Evolutionary conservation across 2,888 invertebrate species (phyloP).

Genomic region (Nebria salina): DNA sequence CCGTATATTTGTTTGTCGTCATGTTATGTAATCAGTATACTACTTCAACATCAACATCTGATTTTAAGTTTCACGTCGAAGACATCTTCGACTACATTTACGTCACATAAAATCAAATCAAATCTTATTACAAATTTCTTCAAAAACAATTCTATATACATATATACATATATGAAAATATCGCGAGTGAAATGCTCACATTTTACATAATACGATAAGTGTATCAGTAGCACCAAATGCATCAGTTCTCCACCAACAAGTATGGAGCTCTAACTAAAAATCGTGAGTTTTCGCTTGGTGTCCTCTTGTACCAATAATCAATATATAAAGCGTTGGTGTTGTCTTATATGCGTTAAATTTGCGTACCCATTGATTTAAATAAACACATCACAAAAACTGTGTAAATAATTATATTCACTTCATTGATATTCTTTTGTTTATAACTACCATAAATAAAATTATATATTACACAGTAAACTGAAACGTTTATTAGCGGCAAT

Average conservation of each 20-base stretch:
- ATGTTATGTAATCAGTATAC: slow-evolving; percentile 33
- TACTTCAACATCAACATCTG: too few species aligned
- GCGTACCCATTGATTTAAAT: too few species aligned
- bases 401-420: too few species aligned
- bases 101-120: too few species aligned
- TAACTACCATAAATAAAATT: too few species aligned
- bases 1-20: slow-evolving; percentile 21
- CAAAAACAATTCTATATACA: not conserved
- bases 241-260: not conserved
- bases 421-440: too few species aligned
- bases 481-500: too few species aligned
- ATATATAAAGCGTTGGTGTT: too few species aligned
- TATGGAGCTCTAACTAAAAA: not conserved
- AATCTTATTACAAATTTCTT: not conserved
- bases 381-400: too few species aligned
- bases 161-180: not conserved
- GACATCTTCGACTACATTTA: too few species aligned
- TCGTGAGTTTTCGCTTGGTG: not conserved
- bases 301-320: not conserved
- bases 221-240: not conserved
- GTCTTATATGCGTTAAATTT: too few species aligned
- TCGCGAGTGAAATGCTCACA: not conserved
- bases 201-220: not conserved
- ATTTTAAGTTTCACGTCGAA: not conserved
- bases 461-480: too few species aligned